A percentile compares a stretch with the other conserved stretches of the same genome.
Evolutionary conservation across 2,888 invertebrate species (phyloP).

Genomic region (Thysanoteuthis rhombus): DNA sequence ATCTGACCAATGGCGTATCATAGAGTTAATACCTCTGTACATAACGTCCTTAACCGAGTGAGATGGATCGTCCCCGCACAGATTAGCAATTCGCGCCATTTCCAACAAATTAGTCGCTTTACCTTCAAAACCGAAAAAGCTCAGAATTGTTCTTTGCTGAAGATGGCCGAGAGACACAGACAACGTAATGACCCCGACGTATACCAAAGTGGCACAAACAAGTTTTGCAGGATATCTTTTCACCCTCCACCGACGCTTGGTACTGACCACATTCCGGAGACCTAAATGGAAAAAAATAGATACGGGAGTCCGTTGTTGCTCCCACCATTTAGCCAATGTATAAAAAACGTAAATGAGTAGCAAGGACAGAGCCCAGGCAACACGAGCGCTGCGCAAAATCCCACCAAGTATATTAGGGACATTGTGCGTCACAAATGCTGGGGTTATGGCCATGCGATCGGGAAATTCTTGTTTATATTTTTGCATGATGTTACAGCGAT

Average conservation of each 20-base stretch:
- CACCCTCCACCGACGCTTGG: neutral
- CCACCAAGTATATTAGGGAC: slow-evolving; percentile 15
- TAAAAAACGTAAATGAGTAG: neutral
- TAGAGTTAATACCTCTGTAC: slow-evolving; percentile 19
- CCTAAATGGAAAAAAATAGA: neutral
- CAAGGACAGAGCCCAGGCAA: neutral
- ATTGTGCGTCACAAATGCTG: slow-evolving; percentile 27
- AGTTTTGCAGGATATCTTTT: neutral
- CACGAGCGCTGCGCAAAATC: neutral
- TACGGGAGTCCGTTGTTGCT: neutral
- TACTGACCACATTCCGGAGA: neutral
- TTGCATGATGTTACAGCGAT: slow-evolving; percentile 26
- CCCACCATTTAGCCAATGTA: neutral
- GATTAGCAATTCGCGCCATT: slow-evolving; percentile 29
- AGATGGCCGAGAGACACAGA: slow-evolving; percentile 21
- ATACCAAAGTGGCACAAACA: neutral
- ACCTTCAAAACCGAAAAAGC: slow-evolving; percentile 20
- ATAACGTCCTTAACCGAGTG: neutral
- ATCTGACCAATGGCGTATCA: slow-evolving; percentile 29
- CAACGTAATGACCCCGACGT: neutral
- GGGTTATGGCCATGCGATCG: slow-evolving; percentile 1
- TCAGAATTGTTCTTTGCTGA: neutral
- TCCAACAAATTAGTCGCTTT: slow-evolving; percentile 22
- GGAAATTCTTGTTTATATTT: neutral
- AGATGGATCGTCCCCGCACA: slow-evolving; percentile 16